These are phyloP conservation scores for Lasioglossum vierecki DNA, from an alignment of 2,888 invertebrate genomes.

Conservation along the genomic window DNA sequence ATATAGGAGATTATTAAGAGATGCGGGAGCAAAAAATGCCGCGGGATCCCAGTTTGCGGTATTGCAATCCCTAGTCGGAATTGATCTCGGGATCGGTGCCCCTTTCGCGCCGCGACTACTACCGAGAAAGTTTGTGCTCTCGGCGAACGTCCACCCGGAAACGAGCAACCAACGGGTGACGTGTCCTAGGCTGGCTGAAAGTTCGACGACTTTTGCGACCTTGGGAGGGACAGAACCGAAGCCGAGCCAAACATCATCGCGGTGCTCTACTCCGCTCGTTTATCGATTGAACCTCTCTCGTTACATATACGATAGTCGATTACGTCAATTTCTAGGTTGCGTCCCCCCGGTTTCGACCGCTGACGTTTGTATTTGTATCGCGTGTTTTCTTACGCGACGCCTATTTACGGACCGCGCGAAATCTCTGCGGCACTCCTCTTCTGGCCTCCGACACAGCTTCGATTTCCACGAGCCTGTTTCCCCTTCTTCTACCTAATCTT, in stretches of 20 bases:
- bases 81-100: not conserved
- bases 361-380: constrained; percentile 48
- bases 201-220: constrained; percentile 53
- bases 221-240: constrained; percentile 31
- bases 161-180: constrained; percentile 9
- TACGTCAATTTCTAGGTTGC: constrained; percentile 57
- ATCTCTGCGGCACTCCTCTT: not conserved
- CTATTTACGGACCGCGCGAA: constrained; percentile 63
- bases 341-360: constrained; percentile 52
- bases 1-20: too few species aligned
- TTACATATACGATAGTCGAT: constrained; percentile 32
- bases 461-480: not conserved
- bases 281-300: constrained; percentile 46
- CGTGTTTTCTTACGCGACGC: constrained; percentile 51
- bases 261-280: constrained; percentile 22
- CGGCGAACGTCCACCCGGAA: constrained; percentile 30
- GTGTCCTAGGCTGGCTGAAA: constrained; percentile 9
- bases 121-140: not conserved
- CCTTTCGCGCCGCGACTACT: not conserved
- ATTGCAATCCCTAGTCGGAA: too few species aligned
- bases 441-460: not conserved
- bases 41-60: too few species aligned
- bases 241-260: constrained; percentile 4
- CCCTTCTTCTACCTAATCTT: not conserved
- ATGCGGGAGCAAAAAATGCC: too few species aligned